Base-by-base conservation (phyloP, 2,113 vertebrate species). In the Ophiodon elongatus region DNA sequence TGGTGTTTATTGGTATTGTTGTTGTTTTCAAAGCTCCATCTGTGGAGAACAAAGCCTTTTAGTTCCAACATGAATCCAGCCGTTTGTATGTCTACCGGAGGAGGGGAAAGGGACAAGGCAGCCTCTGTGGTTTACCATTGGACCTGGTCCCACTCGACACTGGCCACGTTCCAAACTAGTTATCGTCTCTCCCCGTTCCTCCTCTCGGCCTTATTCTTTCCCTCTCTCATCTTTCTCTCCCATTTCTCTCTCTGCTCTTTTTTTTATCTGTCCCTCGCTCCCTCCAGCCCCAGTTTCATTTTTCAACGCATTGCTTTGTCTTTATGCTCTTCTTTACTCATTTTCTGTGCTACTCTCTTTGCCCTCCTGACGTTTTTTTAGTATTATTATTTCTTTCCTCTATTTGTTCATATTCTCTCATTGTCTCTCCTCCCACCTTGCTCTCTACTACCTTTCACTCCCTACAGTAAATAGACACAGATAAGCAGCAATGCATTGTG, bases 41-140 rank as follows among this genome's bases (percentile, higher is more conserved):
- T 89, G 91, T 84, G 83, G 82, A 90, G 89, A 92, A 94, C 94
- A 94, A 94, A 94, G 93, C 91, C 93, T 92, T 92, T 94, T 94
- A 92, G 88, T 93, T 93, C 89, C 87, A 76, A 94, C 91, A 93
- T 94, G 92, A 94, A 94, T 94, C 91, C 92, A 81, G 84, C 72
- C 90, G 69, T 89, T 93, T 94, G 93, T 93, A 80, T 84, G 81
- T 83, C 83, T 88, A 88, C 79, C 79, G 74, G 89, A 88, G 83
- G 89, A 85, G 87, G 84, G 76, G 78, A 66, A 41, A 65, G 83
- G 89, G 82, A 91, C 91, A 92, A 93, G 90, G 82, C 81, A 74
- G 87, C 85, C 89, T 93, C 93, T 93, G 91, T 94, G 90, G 93
- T 87, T 94, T 81, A 73, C 72, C 71, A 74, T 87, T 93, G 92